Conservation (phyloP, 2,888 invertebrate species). For the Liposcelis brunnea region DNA sequence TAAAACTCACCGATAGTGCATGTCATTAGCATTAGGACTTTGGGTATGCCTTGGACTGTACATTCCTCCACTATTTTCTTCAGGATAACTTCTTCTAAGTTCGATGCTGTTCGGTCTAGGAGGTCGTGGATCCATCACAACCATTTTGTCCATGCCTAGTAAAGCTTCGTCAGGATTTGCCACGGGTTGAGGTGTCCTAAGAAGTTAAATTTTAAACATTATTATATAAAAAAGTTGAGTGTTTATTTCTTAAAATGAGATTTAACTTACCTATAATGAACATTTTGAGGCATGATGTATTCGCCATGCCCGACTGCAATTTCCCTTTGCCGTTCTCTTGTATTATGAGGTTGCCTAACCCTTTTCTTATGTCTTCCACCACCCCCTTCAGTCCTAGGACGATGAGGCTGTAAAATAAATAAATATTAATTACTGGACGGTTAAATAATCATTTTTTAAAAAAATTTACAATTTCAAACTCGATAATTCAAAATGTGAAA, state of each 20-base stretch:
- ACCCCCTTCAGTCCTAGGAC: conserved; percentile 39
- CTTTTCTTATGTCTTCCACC: conserved; percentile 58
- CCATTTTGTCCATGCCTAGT: conserved; percentile 27
- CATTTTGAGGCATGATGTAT: conserved; percentile 56
- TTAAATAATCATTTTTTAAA: conserved; percentile 1
- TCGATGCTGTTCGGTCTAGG: conserved; percentile 79
- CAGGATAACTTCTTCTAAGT: conserved; percentile 42
- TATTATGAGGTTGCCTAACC: conserved; percentile 72
- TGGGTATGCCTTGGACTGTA: conserved; percentile 16
- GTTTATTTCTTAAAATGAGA: too few species aligned
- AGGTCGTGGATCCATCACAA: conserved; percentile 43
- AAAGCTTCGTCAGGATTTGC: conserved; percentile 27
- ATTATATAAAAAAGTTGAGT: background rate
- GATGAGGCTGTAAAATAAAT: conserved; percentile 32
- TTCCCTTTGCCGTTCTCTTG: conserved; percentile 69
- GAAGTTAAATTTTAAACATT: background rate
- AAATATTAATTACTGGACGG: background rate
- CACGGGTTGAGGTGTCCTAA: conserved; percentile 9
- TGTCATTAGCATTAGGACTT: conserved; percentile 15
- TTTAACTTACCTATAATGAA: conserved; percentile 27
- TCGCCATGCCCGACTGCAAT: conserved; percentile 74
- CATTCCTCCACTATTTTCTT: conserved; percentile 13
- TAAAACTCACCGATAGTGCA: conserved; percentile 19
- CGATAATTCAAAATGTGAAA: background rate
- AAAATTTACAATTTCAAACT: background rate